Conservation (phyloP, 2,797 vertebrate species). For the Leucoraja ocellata region DNA sequence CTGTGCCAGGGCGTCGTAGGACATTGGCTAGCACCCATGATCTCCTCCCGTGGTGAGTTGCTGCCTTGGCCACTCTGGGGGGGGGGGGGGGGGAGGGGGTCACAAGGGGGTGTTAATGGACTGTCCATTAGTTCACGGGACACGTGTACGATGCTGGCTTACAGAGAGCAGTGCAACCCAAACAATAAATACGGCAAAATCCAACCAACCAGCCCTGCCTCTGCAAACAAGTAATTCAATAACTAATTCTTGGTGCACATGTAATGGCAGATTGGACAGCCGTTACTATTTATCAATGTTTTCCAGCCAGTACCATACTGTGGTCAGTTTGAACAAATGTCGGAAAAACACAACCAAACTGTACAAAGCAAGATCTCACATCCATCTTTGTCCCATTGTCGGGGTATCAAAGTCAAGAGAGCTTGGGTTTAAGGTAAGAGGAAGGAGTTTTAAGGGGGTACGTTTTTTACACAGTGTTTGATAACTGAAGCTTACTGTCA, state of each 20-base stretch:
- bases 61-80: background rate
- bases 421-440: no score
- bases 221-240: background rate
- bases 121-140: no score
- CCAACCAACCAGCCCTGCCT: background rate
- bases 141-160: background rate
- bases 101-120: no score
- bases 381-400: no score
- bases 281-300: background rate
- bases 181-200: background rate
- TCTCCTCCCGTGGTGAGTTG: conserved; percentile 25
- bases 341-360: background rate
- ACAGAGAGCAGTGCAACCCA: background rate
- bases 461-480: no score
- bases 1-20: conserved; percentile 30
- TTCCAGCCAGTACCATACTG: background rate
- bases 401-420: no score
- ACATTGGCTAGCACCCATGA: conserved; percentile 33
- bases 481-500: no score
- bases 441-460: no score
- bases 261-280: background rate
- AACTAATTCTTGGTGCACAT: background rate
- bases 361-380: background rate
- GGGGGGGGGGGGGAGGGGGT: background rate
- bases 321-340: background rate